Percentiles rank a stretch among this genome's conserved stretches.
phyloP scores from a whole-genome alignment of 2,113 vertebrate genomes.

The Zeus faber region DNA sequence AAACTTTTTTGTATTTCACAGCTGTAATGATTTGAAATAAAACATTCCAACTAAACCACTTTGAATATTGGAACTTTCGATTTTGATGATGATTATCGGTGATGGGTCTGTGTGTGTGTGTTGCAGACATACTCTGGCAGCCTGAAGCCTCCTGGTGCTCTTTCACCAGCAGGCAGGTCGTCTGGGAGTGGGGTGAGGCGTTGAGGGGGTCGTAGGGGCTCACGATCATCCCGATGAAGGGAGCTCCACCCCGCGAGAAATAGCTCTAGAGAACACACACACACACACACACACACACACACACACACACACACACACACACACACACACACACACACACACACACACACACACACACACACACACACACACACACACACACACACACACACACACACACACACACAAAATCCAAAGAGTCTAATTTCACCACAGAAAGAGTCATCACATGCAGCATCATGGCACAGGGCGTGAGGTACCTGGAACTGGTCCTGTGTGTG shows the following conservation, averaged over 20 bases:
- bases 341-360: too few relatives aligned
- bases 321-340: neutral
- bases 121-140: conserved; percentile 81
- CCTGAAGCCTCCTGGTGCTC: conserved; percentile 81
- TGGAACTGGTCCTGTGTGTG: conserved; percentile 97
- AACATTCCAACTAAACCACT: too few relatives aligned
- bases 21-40: too few relatives aligned
- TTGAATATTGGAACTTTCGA: too few relatives aligned
- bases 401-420: too few relatives aligned
- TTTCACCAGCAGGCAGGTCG: conserved; percentile 91
- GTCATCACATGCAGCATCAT: neutral
- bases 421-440: too few relatives aligned
- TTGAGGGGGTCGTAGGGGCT: conserved; percentile 94
- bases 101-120: conserved; percentile 17
- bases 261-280: conserved; percentile 80
- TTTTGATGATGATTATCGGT: too few relatives aligned
- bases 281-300: too few relatives aligned
- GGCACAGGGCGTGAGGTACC: conserved; percentile 63
- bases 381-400: too few relatives aligned
- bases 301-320: neutral
- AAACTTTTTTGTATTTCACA: too few relatives aligned
- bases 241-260: conserved; percentile 94
- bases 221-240: conserved; percentile 97
- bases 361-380: too few relatives aligned
- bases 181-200: conserved; percentile 89